Percentiles rank a stretch among this genome's conserved stretches.
Evolutionary conservation across 2,113 vertebrate genomes (phyloP).

Genomic region (Crotalus viridis): DNA sequence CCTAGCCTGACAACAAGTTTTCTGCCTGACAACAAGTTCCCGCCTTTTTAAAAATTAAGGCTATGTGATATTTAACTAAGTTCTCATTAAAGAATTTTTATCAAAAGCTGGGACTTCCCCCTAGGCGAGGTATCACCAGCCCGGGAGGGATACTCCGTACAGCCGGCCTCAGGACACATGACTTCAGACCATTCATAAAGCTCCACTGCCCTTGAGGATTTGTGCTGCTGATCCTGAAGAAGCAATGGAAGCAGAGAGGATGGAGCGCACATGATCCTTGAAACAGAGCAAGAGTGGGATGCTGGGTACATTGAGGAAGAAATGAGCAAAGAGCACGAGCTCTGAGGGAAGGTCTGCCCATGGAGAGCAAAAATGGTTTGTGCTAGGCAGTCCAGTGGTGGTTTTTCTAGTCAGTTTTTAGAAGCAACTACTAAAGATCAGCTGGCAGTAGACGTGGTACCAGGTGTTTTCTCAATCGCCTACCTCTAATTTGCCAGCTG

Average conservation of each 20-base stretch:
- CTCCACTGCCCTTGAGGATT: neutral
- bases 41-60: too few species aligned
- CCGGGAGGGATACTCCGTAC: neutral
- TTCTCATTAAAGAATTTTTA: too few species aligned
- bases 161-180: neutral
- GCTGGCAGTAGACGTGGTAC: neutral
- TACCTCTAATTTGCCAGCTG: neutral
- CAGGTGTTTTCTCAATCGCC: neutral
- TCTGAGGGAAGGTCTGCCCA: neutral
- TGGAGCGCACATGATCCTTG: neutral
- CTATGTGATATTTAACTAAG: too few species aligned
- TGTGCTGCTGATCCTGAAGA: neutral
- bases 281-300: neutral
- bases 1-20: too few species aligned
- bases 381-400: neutral
- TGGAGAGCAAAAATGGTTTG: neutral
- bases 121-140: neutral
- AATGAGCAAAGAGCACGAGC: neutral
- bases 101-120: too few species aligned
- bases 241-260: neutral
- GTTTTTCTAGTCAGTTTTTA: neutral
- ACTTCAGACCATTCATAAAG: neutral
- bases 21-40: too few species aligned
- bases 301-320: neutral
- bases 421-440: neutral